Evolutionary conservation across 2,797 vertebrate species (phyloP).

Genomic region (Neostethus bicornis): DNA sequence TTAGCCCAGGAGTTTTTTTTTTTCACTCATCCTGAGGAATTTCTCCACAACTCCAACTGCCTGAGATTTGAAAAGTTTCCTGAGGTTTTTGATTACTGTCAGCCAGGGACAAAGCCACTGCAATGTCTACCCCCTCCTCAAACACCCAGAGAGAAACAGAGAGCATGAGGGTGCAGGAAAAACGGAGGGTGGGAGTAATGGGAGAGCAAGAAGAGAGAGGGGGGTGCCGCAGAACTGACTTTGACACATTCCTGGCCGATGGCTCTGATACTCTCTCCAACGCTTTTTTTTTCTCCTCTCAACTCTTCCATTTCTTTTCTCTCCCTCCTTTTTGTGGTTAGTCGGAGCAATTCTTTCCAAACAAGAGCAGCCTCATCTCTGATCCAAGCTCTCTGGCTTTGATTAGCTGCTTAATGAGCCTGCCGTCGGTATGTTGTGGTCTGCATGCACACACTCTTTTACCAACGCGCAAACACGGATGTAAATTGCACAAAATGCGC

Average conservation of each 20-base stretch:
- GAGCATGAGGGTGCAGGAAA: slow-evolving; percentile 53
- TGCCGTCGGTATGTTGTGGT: slow-evolving; percentile 79
- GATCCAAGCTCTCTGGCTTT: slow-evolving; percentile 82
- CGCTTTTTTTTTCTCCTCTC: slow-evolving; percentile 67
- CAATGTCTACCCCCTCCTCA: slow-evolving; percentile 60
- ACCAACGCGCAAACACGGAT: slow-evolving; percentile 27
- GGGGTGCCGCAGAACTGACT: slow-evolving; percentile 76
- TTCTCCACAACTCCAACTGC: slow-evolving; percentile 62
- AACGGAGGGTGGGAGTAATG: background rate
- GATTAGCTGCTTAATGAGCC: slow-evolving; percentile 85
- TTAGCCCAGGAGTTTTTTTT: slow-evolving; percentile 34
- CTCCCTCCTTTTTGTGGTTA: slow-evolving; percentile 74
- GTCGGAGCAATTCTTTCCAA: slow-evolving; percentile 82
- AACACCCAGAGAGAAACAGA: slow-evolving; percentile 66
- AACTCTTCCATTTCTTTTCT: slow-evolving; percentile 63
- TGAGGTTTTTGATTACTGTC: slow-evolving; percentile 79
- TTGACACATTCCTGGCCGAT: slow-evolving; percentile 83
- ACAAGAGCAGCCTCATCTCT: slow-evolving; percentile 79
- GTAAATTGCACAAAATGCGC: slow-evolving; percentile 24
- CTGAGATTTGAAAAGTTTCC: slow-evolving; percentile 78
- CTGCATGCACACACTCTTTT: slow-evolving; percentile 42
- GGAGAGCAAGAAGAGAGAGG: no score
- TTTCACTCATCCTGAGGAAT: slow-evolving; percentile 59
- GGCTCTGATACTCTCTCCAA: slow-evolving; percentile 67
- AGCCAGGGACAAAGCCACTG: slow-evolving; percentile 74